Evolutionary conservation across 2,888 invertebrate genomes (phyloP).

Genomic region (Argyresthia albistria): DNA sequence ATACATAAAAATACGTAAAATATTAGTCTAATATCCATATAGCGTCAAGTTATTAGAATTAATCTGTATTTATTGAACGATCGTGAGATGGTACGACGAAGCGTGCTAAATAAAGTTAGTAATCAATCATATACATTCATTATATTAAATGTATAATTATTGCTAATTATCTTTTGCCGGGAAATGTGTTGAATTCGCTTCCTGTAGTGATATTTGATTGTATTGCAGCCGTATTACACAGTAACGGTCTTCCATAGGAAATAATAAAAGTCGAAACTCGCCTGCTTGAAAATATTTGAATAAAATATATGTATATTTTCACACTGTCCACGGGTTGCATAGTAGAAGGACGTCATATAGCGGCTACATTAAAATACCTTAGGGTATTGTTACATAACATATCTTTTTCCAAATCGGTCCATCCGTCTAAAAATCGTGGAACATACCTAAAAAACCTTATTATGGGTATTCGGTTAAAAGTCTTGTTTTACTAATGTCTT

Average conservation of each 20-base stretch:
- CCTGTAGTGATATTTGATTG: conserved; percentile 8
- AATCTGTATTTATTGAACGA: conserved; percentile 23
- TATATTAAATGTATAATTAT: conserved; percentile 5
- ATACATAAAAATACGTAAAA: conserved; percentile 13
- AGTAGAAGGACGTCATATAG: too few relatives aligned
- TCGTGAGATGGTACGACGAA: conserved; percentile 6
- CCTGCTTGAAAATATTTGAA: too few relatives aligned
- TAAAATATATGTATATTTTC: too few relatives aligned
- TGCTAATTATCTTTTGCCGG: conserved; percentile 2
- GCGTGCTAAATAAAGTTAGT: conserved; percentile 15
- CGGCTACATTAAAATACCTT: too few relatives aligned
- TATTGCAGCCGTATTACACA: background rate
- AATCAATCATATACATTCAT: conserved; percentile 15
- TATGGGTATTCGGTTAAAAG: too few relatives aligned
- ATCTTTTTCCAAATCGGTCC: too few relatives aligned
- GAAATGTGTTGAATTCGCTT: background rate
- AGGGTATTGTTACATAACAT: too few relatives aligned
- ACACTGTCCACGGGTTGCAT: too few relatives aligned
- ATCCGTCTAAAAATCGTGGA: too few relatives aligned
- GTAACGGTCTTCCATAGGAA: conserved; percentile 19
- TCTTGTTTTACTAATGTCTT: too few relatives aligned
- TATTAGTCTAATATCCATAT: conserved; percentile 41
- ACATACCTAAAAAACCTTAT: too few relatives aligned
- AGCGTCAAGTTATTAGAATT: conserved; percentile 39
- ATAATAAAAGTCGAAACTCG: background rate